phyloP scores from a whole-genome alignment of 2,888 invertebrate species.

The Julus scandinavius region DNA sequence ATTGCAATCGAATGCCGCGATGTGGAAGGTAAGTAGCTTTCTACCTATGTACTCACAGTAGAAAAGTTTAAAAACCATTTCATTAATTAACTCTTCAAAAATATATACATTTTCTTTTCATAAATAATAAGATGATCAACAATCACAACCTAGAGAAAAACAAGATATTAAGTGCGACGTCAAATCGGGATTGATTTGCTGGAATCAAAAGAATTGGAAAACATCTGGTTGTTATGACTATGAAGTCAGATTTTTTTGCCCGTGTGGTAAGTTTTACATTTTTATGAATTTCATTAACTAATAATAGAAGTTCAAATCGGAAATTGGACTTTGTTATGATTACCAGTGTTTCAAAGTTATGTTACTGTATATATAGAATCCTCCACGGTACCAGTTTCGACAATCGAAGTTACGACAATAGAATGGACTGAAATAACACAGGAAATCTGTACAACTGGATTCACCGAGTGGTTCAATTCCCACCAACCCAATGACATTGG shows the following conservation, averaged over 20 bases:
- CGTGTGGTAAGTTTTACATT: constrained; percentile 60
- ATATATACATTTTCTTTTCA: neutral
- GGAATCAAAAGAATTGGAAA: constrained; percentile 59
- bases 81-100: neutral
- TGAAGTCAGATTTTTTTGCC: constrained; percentile 64
- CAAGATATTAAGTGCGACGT: constrained; percentile 61
- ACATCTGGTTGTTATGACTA: constrained; percentile 63
- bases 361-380: neutral
- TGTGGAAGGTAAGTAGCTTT: constrained; percentile 56
- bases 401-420: neutral
- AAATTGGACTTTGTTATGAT: no score
- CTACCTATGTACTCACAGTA: neutral
- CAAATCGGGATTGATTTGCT: constrained; percentile 62
- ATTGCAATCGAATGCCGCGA: constrained; percentile 59
- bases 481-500: constrained; percentile 58
- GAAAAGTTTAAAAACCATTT: neutral
- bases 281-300: neutral
- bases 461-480: constrained; percentile 59
- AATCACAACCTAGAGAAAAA: neutral
- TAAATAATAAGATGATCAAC: neutral
- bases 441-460: constrained; percentile 55
- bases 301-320: no score
- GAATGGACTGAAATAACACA: neutral
- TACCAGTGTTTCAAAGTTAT: neutral
- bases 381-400: constrained; percentile 17